phyloP scores from a whole-genome alignment of 1,140 invertebrate genomes.

The Drosophila truncata region DNA sequence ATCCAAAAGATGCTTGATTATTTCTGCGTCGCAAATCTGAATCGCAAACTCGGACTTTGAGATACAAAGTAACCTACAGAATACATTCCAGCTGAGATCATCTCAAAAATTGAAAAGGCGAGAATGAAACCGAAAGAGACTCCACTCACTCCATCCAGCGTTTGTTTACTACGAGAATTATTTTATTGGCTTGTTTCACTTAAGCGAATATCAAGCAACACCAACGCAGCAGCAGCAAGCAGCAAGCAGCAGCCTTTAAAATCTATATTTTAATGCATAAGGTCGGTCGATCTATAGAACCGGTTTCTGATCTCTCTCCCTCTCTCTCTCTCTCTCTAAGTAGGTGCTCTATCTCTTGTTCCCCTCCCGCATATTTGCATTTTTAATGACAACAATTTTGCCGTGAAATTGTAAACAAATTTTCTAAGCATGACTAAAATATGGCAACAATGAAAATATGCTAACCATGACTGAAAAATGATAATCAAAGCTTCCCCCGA shows the following conservation, averaged over 20 bases:
- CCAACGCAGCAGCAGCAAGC: slow-evolving; percentile 66
- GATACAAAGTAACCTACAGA: slow-evolving; percentile 24
- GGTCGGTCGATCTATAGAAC: slow-evolving; percentile 67
- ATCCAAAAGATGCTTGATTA: slow-evolving; percentile 43
- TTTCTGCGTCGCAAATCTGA: slow-evolving; percentile 60
- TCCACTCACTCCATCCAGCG: not conserved
- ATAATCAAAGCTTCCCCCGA: slow-evolving; percentile 43
- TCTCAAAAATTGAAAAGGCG: slow-evolving; percentile 36
- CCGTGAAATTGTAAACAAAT: slow-evolving; percentile 80
- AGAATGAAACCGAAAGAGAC: slow-evolving; percentile 14
- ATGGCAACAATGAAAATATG: slow-evolving; percentile 42
- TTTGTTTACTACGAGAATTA: slow-evolving; percentile 65
- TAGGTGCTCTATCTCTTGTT: slow-evolving; percentile 32
- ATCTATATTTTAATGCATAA: slow-evolving; percentile 71
- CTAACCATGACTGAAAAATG: slow-evolving; percentile 46
- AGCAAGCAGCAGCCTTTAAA: slow-evolving; percentile 64
- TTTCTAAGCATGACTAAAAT: slow-evolving; percentile 49
- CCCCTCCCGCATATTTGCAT: slow-evolving; percentile 68
- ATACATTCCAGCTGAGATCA: slow-evolving; percentile 65
- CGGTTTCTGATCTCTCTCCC: slow-evolving; percentile 48
- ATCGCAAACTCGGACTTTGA: slow-evolving; percentile 8
- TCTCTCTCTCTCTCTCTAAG: slow-evolving; percentile 4
- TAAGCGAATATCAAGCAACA: slow-evolving; percentile 48
- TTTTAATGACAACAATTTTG: slow-evolving; percentile 74
- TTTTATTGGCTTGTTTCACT: slow-evolving; percentile 65